These are phyloP conservation scores for Slavum lentiscoides DNA, from an alignment of 2,888 invertebrate genomes.

Conservation along the genomic window DNA sequence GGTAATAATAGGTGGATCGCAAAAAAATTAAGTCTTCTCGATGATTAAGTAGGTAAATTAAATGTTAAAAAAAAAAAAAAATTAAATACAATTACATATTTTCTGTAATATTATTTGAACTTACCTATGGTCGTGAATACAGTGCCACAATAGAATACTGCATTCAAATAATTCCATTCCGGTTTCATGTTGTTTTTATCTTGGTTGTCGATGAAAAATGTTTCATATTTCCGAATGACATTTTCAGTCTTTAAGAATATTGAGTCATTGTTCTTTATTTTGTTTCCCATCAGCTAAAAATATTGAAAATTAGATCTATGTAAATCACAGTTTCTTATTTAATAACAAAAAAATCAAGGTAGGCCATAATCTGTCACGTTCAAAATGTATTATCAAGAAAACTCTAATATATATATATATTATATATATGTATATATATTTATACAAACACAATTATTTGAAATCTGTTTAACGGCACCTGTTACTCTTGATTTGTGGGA, in stretches of 20 bases:
- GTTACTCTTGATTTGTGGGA: no score
- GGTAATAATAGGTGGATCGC: no score
- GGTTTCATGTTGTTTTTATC: conserved; percentile 2
- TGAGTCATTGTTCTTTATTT: background rate
- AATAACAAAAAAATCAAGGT: no score
- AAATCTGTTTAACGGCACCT: no score
- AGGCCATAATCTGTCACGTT: no score
- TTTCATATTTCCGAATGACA: conserved; percentile 26
- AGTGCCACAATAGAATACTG: conserved; percentile 84
- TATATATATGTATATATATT: no score
- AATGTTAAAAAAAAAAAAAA: background rate
- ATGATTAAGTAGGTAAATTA: no score
- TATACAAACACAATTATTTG: no score
- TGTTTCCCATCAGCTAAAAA: conserved; percentile 30
- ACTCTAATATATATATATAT: no score
- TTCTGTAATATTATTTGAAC: conserved; percentile 57
- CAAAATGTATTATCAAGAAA: no score
- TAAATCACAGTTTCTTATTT: no score
- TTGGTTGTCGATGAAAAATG: conserved; percentile 3
- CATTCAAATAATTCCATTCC: conserved; percentile 81
- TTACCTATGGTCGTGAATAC: conserved; percentile 88
- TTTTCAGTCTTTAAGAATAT: conserved; percentile 9
- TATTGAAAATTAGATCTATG: background rate
- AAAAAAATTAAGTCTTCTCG: no score
- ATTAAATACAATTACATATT: background rate